These are phyloP conservation scores for Thereuonema tuberculata DNA, from an alignment of 1,140 invertebrate species.

Conservation along the genomic window DNA sequence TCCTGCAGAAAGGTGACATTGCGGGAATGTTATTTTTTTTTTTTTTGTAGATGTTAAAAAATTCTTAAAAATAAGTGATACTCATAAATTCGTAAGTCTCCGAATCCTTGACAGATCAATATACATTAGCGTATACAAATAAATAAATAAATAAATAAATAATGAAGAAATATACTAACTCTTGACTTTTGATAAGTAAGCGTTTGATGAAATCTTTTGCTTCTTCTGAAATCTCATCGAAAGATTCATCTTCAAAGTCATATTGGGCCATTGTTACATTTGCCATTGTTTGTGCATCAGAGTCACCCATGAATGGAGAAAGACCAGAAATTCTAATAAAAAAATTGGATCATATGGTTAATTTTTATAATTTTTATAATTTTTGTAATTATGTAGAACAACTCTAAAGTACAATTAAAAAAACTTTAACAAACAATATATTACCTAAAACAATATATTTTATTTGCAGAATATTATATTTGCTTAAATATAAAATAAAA, in stretches of 20 bases:
- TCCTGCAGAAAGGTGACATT: slow-evolving; percentile 38
- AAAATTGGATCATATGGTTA: background rate
- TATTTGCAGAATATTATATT: no score
- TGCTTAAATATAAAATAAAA: no score
- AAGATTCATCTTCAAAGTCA: slow-evolving; percentile 89
- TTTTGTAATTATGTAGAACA: no score
- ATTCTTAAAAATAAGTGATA: background rate
- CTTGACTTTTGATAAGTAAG: slow-evolving; percentile 74
- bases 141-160: background rate
- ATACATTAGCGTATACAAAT: background rate
- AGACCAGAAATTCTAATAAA: slow-evolving; percentile 75
- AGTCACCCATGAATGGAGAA: slow-evolving; percentile 96
- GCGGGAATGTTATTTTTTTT: slow-evolving; percentile 20
- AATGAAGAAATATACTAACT: slow-evolving; percentile 55
- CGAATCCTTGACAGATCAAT: slow-evolving; percentile 2
- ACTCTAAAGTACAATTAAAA: no score
- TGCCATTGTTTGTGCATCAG: slow-evolving; percentile 91
- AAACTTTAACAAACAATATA: no score
- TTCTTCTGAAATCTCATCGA: slow-evolving; percentile 76
- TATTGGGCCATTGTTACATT: slow-evolving; percentile 91
- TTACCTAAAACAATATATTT: no score
- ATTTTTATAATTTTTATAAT: background rate
- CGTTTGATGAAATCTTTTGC: slow-evolving; percentile 85
- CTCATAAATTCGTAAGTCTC: background rate
- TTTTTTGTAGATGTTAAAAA: slow-evolving; percentile 31